Conservation (phyloP, 92 coral and sea anemone genomes). For the Epizoanthus stellaris region DNA sequence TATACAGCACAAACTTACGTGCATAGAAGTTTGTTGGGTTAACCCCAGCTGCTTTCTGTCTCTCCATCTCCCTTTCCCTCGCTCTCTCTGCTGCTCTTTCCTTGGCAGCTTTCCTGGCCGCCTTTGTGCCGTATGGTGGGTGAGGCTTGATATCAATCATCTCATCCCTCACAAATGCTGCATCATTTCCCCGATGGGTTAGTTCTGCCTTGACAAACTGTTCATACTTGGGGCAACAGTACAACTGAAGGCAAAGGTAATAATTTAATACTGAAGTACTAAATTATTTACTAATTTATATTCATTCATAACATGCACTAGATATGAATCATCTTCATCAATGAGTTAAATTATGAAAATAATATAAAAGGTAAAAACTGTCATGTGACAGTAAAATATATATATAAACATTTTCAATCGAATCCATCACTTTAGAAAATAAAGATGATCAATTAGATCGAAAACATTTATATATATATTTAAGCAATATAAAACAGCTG, state of each 20-base stretch:
- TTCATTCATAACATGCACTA: too few species aligned
- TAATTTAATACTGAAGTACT: background rate
- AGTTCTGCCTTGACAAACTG: conserved; percentile 79
- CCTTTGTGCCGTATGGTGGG: conserved; percentile 98
- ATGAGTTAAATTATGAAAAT: too few species aligned
- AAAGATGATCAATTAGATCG: too few species aligned
- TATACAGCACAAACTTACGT: conserved; percentile 59
- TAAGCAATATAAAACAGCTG: too few species aligned
- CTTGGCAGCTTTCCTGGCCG: conserved; percentile 96
- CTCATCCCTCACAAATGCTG: conserved; percentile 77
- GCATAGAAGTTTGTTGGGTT: conserved; percentile 94
- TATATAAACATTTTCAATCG: too few species aligned
- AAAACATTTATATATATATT: too few species aligned
- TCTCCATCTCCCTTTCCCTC: conserved; percentile 92
- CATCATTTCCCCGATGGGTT: conserved; percentile 75
- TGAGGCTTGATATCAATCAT: conserved; percentile 96
- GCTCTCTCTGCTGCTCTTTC: conserved; percentile 99
- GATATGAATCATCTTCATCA: too few species aligned
- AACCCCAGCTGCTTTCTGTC: conserved; percentile 93
- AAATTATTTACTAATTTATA: too few species aligned
- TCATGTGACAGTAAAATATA: too few species aligned
- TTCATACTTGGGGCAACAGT: conserved; percentile 86
- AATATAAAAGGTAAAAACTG: too few species aligned
- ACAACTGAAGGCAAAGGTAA: conserved; percentile 56
- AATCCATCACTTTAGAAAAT: too few species aligned